Conservation (phyloP, 2,888 invertebrate genomes). For the Polyommatus icarus region DNA sequence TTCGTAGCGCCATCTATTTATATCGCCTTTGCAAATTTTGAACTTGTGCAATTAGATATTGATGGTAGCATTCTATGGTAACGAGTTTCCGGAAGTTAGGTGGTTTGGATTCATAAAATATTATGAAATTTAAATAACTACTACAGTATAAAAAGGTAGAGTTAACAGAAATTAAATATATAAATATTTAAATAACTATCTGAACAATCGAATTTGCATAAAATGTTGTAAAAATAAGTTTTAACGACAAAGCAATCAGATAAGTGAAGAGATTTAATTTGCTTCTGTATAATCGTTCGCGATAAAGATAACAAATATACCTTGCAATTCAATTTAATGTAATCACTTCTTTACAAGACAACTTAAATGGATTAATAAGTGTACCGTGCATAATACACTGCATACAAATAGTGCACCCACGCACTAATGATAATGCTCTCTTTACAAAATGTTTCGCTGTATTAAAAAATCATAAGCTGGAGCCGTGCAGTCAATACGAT, state of each 20-base stretch:
- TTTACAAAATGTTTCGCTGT: constrained; percentile 42
- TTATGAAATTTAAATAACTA: too few species aligned
- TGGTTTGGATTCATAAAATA: not conserved
- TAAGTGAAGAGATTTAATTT: not conserved
- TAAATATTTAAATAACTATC: too few species aligned
- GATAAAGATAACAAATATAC: not conserved
- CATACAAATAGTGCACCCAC: constrained; percentile 37
- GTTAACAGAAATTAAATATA: too few species aligned
- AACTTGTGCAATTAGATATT: constrained; percentile 65
- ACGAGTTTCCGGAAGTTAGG: not conserved
- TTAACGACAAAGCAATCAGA: not conserved
- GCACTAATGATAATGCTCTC: constrained; percentile 35
- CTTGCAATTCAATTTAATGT: constrained; percentile 13
- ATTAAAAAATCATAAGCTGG: constrained; percentile 54
- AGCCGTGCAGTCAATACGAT: constrained; percentile 68
- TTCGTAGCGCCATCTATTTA: constrained; percentile 72
- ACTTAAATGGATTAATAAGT: constrained; percentile 15
- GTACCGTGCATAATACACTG: constrained; percentile 34
- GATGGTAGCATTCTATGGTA: not conserved
- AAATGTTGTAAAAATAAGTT: not conserved
- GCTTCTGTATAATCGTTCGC: constrained; percentile 10
- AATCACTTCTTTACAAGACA: constrained; percentile 4
- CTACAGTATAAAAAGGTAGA: too few species aligned
- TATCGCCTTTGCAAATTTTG: constrained; percentile 63
- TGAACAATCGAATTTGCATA: not conserved